phyloP scores from a whole-genome alignment of 2,113 vertebrate species.

The Osmerus mordax region DNA sequence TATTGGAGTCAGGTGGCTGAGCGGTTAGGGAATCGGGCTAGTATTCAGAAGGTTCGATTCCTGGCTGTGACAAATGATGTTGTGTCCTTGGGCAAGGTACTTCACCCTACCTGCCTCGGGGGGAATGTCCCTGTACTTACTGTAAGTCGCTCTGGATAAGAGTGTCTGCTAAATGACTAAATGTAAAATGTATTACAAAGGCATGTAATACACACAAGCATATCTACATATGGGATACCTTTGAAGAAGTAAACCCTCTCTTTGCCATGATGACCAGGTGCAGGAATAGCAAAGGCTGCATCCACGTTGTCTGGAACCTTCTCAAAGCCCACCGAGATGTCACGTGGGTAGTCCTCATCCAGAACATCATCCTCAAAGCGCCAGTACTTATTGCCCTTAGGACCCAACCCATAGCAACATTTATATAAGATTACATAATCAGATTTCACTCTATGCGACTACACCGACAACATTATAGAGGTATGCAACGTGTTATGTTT shows the following conservation, averaged over 20 bases:
- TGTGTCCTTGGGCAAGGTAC: too few relatives aligned
- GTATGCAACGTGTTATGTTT: background rate
- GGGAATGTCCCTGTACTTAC: too few relatives aligned
- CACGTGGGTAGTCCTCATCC: constrained; percentile 78
- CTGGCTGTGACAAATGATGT: too few relatives aligned
- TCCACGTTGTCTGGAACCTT: constrained; percentile 78
- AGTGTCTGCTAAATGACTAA: too few relatives aligned
- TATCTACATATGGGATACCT: constrained; percentile 64
- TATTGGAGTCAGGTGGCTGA: too few relatives aligned
- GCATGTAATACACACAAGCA: too few relatives aligned
- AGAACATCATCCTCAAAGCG: constrained; percentile 83
- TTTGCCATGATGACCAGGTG: constrained; percentile 71
- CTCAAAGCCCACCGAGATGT: constrained; percentile 82
- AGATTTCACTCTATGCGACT: background rate
- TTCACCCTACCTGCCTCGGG: too few relatives aligned
- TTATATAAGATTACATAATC: background rate
- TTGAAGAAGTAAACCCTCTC: constrained; percentile 96
- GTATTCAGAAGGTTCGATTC: too few relatives aligned
- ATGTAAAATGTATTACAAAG: background rate
- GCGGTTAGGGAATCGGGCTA: too few relatives aligned
- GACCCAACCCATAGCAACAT: background rate
- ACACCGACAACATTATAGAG: background rate
- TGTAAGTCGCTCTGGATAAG: too few relatives aligned
- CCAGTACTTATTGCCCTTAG: constrained; percentile 82
- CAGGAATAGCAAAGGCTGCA: constrained; percentile 83